phyloP scores from a whole-genome alignment of 2,888 invertebrate species.

The Troides aeacus region DNA sequence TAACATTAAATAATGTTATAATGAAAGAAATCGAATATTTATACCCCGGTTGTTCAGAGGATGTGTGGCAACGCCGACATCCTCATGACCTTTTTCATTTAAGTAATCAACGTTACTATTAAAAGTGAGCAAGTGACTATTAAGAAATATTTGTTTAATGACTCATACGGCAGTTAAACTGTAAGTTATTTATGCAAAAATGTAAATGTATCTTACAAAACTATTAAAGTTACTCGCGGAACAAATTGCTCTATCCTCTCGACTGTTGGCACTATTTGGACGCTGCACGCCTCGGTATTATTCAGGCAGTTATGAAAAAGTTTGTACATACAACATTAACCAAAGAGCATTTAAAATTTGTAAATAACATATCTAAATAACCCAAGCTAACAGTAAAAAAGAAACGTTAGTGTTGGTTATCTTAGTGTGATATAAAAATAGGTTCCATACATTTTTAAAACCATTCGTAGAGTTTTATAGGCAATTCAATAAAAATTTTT shows the following conservation, averaged over 20 bases:
- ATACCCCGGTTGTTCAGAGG: constrained; percentile 4
- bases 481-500: too few species aligned
- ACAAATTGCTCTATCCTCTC: constrained; percentile 22
- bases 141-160: constrained; percentile 26
- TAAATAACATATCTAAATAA: too few species aligned
- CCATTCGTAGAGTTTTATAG: too few species aligned
- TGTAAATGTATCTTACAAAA: constrained; percentile 26
- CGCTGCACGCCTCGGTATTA: neutral
- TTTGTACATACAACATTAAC: too few species aligned
- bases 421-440: too few species aligned
- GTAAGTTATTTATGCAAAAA: constrained; percentile 19
- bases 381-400: too few species aligned
- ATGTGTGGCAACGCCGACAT: constrained; percentile 23
- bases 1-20: neutral
- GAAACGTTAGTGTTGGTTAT: too few species aligned
- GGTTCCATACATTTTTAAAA: too few species aligned
- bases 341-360: too few species aligned
- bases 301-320: too few species aligned
- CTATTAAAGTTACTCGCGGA: constrained; percentile 20
- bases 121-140: constrained; percentile 23
- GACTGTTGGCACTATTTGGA: constrained; percentile 7
- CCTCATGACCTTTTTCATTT: constrained; percentile 25
- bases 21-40: constrained; percentile 9
- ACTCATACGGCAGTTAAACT: constrained; percentile 17
- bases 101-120: constrained; percentile 15